Evolutionary conservation across 30 jellyfish, hydroid and myxozoan species (phyloP).

Genomic region (Pelagia noctiluca): DNA sequence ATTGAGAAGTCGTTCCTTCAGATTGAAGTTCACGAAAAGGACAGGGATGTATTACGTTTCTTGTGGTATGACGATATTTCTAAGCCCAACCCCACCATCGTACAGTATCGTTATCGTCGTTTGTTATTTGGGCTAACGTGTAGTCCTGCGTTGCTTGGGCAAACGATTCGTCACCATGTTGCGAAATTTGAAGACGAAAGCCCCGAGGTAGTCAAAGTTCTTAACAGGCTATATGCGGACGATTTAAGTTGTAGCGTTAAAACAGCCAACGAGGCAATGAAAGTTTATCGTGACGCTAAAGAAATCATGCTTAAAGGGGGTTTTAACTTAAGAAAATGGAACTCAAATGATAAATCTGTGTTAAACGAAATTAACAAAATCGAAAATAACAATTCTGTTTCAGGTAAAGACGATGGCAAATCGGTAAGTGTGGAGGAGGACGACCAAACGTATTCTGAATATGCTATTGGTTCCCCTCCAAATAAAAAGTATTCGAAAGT

Average conservation of each 20-base stretch:
- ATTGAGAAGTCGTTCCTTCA: slow-evolving; percentile 37
- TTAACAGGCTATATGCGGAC: slow-evolving; percentile 20
- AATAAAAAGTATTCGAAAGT: not conserved
- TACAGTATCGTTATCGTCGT: slow-evolving; percentile 36
- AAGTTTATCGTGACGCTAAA: slow-evolving; percentile 28
- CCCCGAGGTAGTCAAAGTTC: not conserved
- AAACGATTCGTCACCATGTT: slow-evolving; percentile 23
- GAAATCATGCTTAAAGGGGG: slow-evolving; percentile 33
- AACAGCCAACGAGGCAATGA: slow-evolving; percentile 4
- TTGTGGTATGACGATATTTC: slow-evolving; percentile 29
- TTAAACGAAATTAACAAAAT: not conserved
- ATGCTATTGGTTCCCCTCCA: slow-evolving; percentile 18
- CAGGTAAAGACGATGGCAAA: not conserved
- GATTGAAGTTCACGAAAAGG: slow-evolving; percentile 7
- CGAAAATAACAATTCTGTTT: not conserved
- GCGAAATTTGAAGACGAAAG: not conserved
- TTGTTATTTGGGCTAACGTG: slow-evolving; percentile 31
- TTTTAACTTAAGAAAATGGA: slow-evolving; percentile 47
- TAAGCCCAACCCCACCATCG: slow-evolving; percentile 28
- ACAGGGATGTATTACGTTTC: slow-evolving; percentile 19
- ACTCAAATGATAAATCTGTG: not conserved
- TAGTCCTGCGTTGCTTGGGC: slow-evolving; percentile 46
- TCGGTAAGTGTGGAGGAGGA: slow-evolving; percentile 16
- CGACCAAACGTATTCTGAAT: slow-evolving; percentile 30
- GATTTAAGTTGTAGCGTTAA: slow-evolving; percentile 10